These are phyloP conservation scores for Elymnias hypermnestra DNA, from an alignment of 1,140 invertebrate species.

Conservation along the genomic window DNA sequence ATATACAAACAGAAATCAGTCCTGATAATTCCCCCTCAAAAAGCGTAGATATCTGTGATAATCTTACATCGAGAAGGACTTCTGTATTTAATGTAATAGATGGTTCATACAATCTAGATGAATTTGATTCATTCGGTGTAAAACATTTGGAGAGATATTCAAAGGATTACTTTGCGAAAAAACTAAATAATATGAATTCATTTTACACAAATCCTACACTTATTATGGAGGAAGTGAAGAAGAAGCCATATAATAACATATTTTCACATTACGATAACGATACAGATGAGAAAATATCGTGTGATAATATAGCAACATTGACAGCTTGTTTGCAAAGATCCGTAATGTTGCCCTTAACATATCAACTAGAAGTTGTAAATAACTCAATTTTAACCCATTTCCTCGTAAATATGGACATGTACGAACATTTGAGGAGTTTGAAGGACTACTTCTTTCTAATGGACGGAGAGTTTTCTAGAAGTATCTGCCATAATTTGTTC, in stretches of 20 bases:
- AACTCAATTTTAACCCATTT: constrained; percentile 84
- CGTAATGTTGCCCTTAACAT: constrained; percentile 80
- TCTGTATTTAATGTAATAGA: constrained; percentile 60
- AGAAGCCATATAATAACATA: constrained; percentile 59
- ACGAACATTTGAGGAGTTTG: constrained; percentile 82
- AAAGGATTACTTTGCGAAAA: constrained; percentile 47
- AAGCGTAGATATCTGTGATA: constrained; percentile 21
- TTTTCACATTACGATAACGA: constrained; percentile 44
- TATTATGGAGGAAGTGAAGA: constrained; percentile 61
- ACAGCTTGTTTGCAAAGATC: constrained; percentile 81
- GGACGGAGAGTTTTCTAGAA: constrained; percentile 85
- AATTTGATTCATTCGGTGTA: constrained; percentile 69
- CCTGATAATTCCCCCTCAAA: constrained; percentile 44
- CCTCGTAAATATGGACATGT: constrained; percentile 79
- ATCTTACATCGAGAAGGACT: constrained; percentile 23
- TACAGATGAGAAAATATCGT: constrained; percentile 44
- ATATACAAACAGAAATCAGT: constrained; percentile 27
- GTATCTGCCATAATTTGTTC: constrained; percentile 81
- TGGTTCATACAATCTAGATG: constrained; percentile 55
- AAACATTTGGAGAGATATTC: constrained; percentile 42
- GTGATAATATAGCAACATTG: constrained; percentile 75
- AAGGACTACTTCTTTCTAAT: constrained; percentile 85
- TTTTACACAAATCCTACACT: constrained; percentile 59
- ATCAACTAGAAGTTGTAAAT: constrained; percentile 82
- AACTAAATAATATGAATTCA: constrained; percentile 37